Evolutionary conservation across 2,797 vertebrate species (phyloP).

Genomic region (Hemibagrus guttatus): DNA sequence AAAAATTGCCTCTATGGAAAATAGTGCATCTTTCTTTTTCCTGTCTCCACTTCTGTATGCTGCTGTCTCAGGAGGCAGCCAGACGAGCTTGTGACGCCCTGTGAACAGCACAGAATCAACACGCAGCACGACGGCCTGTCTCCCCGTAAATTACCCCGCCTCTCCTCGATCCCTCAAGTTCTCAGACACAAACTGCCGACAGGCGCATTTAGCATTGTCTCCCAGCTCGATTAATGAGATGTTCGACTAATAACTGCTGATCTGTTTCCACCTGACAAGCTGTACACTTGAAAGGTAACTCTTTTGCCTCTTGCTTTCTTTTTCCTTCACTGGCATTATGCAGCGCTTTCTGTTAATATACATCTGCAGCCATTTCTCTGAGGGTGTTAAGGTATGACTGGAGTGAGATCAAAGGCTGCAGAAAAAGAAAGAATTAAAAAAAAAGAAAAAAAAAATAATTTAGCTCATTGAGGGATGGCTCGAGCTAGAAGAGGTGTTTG

Average conservation of each 20-base stretch:
- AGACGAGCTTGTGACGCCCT: conserved; percentile 11
- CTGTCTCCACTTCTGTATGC: not conserved
- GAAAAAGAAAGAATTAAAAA: not conserved
- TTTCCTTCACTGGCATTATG: not conserved
- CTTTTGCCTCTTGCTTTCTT: conserved; percentile 40
- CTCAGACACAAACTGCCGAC: conserved; percentile 61
- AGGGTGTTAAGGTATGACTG: conserved; percentile 49
- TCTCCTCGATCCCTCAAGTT: conserved; percentile 53
- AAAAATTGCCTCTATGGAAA: conserved; percentile 15
- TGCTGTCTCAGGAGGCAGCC: not conserved
- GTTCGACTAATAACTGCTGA: conserved; percentile 60
- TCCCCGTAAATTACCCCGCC: conserved; percentile 35
- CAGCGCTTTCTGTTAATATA: conserved; percentile 36
- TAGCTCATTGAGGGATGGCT: conserved; percentile 44
- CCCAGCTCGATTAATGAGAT: conserved; percentile 60
- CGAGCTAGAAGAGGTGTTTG: not conserved
- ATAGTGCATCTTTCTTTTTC: not conserved
- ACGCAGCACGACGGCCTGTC: not conserved
- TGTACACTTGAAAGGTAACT: not conserved
- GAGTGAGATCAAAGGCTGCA: conserved; percentile 66
- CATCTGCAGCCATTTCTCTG: conserved; percentile 31
- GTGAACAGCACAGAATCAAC: conserved; percentile 13
- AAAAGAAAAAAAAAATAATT: conserved; percentile 68
- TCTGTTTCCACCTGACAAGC: conserved; percentile 64
- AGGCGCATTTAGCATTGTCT: conserved; percentile 63